Conservation (phyloP, 2,797 vertebrate genomes). For the Sebastes aleutianus region DNA sequence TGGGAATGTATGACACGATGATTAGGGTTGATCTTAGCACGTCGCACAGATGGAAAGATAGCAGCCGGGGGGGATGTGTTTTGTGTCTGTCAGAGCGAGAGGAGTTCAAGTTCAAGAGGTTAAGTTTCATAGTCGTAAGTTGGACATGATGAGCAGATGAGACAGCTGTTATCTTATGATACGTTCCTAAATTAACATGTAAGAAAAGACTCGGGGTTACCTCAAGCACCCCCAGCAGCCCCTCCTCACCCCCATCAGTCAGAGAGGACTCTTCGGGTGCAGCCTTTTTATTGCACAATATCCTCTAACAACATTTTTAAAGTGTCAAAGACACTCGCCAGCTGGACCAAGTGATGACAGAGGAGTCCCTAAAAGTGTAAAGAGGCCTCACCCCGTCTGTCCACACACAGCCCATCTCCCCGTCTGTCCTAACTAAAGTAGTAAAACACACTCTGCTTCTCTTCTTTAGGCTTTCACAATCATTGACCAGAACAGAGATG, state of each 20-base stretch:
- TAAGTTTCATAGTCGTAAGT: slow-evolving; percentile 65
- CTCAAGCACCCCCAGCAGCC: neutral
- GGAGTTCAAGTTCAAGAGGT: slow-evolving; percentile 49
- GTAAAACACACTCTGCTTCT: neutral
- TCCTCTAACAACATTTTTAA: slow-evolving; percentile 8
- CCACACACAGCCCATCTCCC: neutral
- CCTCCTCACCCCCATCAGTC: neutral
- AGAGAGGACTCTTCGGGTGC: neutral
- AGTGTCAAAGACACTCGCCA: slow-evolving; percentile 7
- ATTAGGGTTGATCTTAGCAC: slow-evolving; percentile 56
- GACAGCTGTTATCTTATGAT: slow-evolving; percentile 66
- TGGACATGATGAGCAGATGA: slow-evolving; percentile 27
- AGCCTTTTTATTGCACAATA: neutral
- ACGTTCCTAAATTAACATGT: slow-evolving; percentile 64
- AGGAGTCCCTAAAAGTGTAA: neutral
- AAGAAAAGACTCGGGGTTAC: slow-evolving; percentile 36
- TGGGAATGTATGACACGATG: slow-evolving; percentile 65
- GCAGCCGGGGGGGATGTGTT: slow-evolving; percentile 13
- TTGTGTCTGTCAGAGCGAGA: neutral
- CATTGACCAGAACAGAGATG: slow-evolving; percentile 94
- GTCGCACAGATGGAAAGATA: slow-evolving; percentile 50
- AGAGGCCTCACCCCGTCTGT: neutral
- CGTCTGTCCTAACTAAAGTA: neutral
- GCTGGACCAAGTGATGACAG: slow-evolving; percentile 27
- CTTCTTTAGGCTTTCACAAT: slow-evolving; percentile 88